Conservation (phyloP, 2,113 vertebrate genomes). For the Bolborhynchus lineola region DNA sequence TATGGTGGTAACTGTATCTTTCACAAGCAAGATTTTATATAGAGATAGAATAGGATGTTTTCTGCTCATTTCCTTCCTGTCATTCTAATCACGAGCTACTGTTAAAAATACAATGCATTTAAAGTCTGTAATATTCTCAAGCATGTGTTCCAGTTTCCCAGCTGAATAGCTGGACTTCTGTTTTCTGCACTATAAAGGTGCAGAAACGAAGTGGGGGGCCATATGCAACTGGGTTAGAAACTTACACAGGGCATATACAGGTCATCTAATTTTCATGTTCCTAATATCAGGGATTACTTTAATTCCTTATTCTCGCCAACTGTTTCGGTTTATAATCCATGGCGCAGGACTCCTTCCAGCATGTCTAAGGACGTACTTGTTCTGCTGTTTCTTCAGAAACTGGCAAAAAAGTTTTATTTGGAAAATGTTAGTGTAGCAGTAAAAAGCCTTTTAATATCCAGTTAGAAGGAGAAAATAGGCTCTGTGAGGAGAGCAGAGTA, state of each 20-base stretch:
- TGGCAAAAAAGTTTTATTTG: not conserved
- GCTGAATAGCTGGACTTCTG: not conserved
- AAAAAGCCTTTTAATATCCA: not conserved
- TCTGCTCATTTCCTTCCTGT: conserved; percentile 52
- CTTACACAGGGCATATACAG: not conserved
- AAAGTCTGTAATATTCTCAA: not conserved
- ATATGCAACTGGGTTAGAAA: not conserved
- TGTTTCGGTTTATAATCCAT: not conserved
- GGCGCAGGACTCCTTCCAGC: not conserved
- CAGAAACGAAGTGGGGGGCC: not conserved
- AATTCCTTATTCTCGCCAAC: conserved; percentile 43
- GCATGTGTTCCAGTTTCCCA: not conserved
- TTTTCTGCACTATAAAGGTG: not conserved
- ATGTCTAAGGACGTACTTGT: not conserved
- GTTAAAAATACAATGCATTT: conserved; percentile 46
- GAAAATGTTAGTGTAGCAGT: not conserved
- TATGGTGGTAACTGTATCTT: conserved; percentile 44
- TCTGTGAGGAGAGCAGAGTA: not conserved
- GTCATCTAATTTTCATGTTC: conserved; percentile 21
- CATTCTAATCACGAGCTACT: conserved; percentile 50
- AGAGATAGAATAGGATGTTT: conserved; percentile 55
- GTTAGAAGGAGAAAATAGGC: not conserved
- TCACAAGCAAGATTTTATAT: conserved; percentile 44
- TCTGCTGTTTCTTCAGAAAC: not conserved
- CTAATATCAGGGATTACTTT: conserved; percentile 42